phyloP scores from a whole-genome alignment of 2,797 vertebrate species.

The Crypturellus tataupa region DNA sequence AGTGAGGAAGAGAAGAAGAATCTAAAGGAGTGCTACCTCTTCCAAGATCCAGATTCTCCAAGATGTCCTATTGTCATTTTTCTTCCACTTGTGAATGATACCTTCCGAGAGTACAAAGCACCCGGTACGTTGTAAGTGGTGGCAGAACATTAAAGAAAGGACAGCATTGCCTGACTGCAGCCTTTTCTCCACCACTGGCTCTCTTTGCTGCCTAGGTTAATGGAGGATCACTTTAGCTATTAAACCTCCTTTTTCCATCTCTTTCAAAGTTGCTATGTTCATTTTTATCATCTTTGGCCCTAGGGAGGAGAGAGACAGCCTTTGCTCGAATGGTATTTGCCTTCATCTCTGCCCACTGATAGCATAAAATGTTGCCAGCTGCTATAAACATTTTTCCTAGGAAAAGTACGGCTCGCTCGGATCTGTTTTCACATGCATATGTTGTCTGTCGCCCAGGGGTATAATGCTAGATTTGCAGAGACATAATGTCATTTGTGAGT shows the following conservation, averaged over 20 bases:
- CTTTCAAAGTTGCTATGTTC: background rate
- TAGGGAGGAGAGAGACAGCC: background rate
- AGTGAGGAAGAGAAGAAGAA: constrained; percentile 76
- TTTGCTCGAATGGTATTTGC: background rate
- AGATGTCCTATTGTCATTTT: constrained; percentile 85
- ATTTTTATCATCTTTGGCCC: background rate
- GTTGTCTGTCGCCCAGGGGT: background rate
- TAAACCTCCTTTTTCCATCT: background rate
- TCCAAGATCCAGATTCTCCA: constrained; percentile 79
- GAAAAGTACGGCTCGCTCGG: background rate
- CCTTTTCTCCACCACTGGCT: background rate
- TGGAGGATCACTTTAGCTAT: background rate
- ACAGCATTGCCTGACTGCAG: background rate
- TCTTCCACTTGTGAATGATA: constrained; percentile 86
- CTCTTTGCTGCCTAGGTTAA: background rate
- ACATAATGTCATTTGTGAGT: background rate
- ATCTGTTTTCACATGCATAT: background rate
- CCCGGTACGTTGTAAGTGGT: constrained; percentile 81
- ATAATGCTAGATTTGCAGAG: background rate
- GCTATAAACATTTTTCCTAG: background rate
- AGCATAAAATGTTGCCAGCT: background rate
- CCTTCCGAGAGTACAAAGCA: constrained; percentile 85
- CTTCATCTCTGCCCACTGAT: background rate
- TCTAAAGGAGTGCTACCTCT: constrained; percentile 87
- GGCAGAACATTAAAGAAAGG: background rate